These are phyloP conservation scores for Candidula unifasciata DNA, from an alignment of 2,888 invertebrate species.

Conservation along the genomic window DNA sequence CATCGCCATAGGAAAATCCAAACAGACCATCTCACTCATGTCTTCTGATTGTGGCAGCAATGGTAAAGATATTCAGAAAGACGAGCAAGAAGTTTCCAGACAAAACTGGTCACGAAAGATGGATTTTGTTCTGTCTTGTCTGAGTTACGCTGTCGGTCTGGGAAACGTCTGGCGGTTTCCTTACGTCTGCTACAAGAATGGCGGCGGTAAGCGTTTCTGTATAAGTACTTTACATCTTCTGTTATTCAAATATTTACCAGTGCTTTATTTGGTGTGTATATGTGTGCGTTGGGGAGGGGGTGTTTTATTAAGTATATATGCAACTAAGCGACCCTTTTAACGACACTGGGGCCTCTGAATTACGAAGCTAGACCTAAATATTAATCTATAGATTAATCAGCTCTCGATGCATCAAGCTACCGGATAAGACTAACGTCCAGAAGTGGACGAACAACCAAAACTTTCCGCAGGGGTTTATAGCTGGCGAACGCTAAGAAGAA, in stretches of 20 bases:
- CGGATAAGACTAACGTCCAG: no score
- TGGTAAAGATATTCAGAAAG: conserved; percentile 24
- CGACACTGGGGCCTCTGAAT: no score
- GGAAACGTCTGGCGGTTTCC: conserved; percentile 56
- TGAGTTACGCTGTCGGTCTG: conserved; percentile 54
- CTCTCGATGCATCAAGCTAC: no score
- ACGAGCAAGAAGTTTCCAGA: conserved; percentile 9
- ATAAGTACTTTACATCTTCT: no score
- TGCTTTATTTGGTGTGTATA: not conserved
- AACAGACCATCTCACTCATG: not conserved
- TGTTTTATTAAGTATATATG: no score
- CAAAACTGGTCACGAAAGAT: conserved; percentile 53
- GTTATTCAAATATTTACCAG: not conserved
- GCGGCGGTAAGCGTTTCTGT: conserved; percentile 42
- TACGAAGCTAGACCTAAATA: no score
- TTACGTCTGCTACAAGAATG: conserved; percentile 54
- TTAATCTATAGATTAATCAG: no score
- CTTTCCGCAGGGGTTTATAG: no score
- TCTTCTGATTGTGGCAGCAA: not conserved
- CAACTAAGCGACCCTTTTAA: no score
- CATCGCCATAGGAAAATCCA: not conserved
- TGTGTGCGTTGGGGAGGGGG: no score
- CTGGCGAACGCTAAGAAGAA: no score
- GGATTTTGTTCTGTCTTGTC: conserved; percentile 54
- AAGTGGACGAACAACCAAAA: no score